phyloP scores from a whole-genome alignment of 2,888 invertebrate genomes.

The Ectobius pallidus region DNA sequence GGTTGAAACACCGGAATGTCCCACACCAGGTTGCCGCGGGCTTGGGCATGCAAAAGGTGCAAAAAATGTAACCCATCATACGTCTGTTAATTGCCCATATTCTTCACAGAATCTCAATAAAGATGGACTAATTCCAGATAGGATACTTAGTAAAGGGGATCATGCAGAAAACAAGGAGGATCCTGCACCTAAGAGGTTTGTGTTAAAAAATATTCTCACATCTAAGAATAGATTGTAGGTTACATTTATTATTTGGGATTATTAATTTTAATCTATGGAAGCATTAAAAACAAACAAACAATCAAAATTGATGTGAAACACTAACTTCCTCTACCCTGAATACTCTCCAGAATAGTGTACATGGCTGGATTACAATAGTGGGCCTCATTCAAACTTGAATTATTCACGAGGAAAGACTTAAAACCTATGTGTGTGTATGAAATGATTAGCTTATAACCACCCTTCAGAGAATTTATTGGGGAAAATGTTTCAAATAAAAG shows the following conservation, averaged over 20 bases:
- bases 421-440: too few relatives aligned
- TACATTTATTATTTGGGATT: neutral
- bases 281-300: too few relatives aligned
- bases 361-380: too few relatives aligned
- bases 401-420: too few relatives aligned
- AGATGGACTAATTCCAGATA: conserved; percentile 57
- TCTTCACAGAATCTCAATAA: conserved; percentile 62
- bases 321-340: too few relatives aligned
- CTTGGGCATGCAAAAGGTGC: conserved; percentile 86
- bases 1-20: conserved; percentile 70
- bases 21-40: conserved; percentile 86
- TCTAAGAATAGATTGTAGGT: neutral
- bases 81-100: conserved; percentile 79
- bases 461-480: too few relatives aligned
- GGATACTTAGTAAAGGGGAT: conserved; percentile 58
- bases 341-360: too few relatives aligned
- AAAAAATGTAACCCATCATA: conserved; percentile 73
- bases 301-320: too few relatives aligned
- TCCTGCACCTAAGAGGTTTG: conserved; percentile 2
- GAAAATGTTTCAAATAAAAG: too few relatives aligned
- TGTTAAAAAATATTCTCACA: conserved; percentile 2
- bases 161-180: conserved; percentile 21
- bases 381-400: too few relatives aligned
- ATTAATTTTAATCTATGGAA: too few relatives aligned
- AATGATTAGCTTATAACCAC: too few relatives aligned